Conservation (phyloP, 1,140 invertebrate genomes). For the Drosophila littoralis region DNA sequence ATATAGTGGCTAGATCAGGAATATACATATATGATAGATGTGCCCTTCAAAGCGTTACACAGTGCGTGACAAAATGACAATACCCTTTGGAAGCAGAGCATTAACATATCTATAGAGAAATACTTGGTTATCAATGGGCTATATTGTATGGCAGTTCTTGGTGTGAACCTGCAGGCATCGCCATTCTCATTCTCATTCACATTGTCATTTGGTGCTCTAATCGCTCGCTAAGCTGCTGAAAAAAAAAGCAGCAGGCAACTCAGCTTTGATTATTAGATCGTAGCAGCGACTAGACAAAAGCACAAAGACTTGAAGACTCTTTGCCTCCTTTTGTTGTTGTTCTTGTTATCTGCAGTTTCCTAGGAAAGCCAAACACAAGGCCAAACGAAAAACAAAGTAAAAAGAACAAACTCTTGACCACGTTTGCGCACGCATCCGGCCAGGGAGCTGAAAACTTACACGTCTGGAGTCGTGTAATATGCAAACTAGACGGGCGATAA, state of each 20-base stretch:
- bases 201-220: constrained; percentile 52
- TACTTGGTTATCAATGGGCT: constrained; percentile 56
- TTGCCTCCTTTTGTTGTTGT: constrained; percentile 6
- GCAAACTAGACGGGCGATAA: constrained; percentile 78
- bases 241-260: constrained; percentile 24
- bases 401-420: constrained; percentile 50
- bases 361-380: constrained; percentile 56
- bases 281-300: constrained; percentile 26
- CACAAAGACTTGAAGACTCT: constrained; percentile 22
- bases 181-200: constrained; percentile 49
- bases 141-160: constrained; percentile 55
- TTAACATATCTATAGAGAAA: constrained; percentile 4
- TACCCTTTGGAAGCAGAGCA: not conserved
- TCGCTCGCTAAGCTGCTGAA: constrained; percentile 68
- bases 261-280: constrained; percentile 65
- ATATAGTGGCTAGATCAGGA: no score
- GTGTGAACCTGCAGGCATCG: constrained; percentile 65
- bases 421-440: constrained; percentile 76
- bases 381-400: constrained; percentile 20
- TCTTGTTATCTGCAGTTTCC: constrained; percentile 59
- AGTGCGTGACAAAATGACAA: not conserved
- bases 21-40: no score
- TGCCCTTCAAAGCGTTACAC: not conserved
- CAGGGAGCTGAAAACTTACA: constrained; percentile 54
- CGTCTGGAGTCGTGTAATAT: constrained; percentile 77